phyloP scores from a whole-genome alignment of 2,888 invertebrate genomes.

The Pelosia muscerda region DNA sequence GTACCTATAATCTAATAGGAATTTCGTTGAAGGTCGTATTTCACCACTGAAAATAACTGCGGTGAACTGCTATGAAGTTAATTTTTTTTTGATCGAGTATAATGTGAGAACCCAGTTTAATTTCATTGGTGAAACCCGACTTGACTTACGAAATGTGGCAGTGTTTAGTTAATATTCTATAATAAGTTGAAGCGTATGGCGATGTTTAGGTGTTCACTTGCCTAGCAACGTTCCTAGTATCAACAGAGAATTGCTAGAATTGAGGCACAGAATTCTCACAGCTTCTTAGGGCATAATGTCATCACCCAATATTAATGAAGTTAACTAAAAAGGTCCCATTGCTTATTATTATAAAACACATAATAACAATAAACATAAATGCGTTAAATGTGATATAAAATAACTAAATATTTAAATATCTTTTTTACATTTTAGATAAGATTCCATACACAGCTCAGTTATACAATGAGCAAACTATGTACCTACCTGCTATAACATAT shows the following conservation, averaged over 20 bases:
- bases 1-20: background rate
- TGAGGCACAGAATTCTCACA: background rate
- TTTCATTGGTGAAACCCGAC: background rate
- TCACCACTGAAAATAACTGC: background rate
- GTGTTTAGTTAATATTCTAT: background rate
- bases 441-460: slow-evolving; percentile 4
- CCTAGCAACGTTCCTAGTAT: background rate
- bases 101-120: background rate
- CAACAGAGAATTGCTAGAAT: background rate
- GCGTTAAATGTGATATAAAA: background rate
- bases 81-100: background rate
- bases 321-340: background rate
- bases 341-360: background rate
- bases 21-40: background rate
- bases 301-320: background rate
- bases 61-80: background rate
- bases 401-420: background rate
- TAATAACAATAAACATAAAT: background rate
- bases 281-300: background rate
- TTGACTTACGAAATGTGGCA: background rate
- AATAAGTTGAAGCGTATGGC: background rate
- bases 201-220: background rate
- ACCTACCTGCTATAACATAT: background rate
- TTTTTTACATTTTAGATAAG: background rate
- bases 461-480: slow-evolving; percentile 4